Evolutionary conservation across 2,113 vertebrate species (phyloP).

Genomic region (Ibidorhyncha struthersii): DNA sequence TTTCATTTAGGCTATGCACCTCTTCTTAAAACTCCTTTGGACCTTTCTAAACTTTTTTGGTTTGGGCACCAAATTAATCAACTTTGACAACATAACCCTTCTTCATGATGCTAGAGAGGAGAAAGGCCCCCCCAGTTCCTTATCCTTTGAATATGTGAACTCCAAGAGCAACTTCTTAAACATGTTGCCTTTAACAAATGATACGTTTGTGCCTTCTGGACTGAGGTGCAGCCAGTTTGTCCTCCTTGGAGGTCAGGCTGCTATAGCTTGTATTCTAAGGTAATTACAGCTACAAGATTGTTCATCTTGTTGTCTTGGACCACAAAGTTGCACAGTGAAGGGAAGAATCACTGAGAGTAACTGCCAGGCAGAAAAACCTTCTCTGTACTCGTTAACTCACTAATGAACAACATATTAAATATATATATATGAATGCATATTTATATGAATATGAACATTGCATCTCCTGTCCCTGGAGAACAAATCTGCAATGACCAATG

Average conservation of each 20-base stretch:
- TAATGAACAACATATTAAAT: background rate
- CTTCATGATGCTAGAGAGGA: background rate
- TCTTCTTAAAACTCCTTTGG: background rate
- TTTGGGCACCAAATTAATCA: background rate
- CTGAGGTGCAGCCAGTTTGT: background rate
- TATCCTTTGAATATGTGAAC: background rate
- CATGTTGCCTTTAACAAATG: background rate
- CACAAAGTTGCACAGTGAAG: background rate
- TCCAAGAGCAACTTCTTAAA: background rate
- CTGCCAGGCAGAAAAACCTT: background rate
- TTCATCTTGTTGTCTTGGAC: background rate
- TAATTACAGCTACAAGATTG: background rate
- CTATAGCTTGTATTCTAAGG: background rate
- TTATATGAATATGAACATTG: background rate
- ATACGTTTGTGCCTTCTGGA: background rate
- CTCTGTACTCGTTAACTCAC: background rate
- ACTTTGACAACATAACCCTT: background rate
- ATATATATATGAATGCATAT: background rate
- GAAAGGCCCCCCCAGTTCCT: background rate
- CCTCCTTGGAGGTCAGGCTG: background rate
- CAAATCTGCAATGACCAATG: background rate
- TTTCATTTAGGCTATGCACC: background rate
- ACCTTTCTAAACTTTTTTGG: background rate
- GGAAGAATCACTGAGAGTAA: background rate
- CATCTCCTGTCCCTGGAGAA: background rate